Evolutionary conservation across 2,797 vertebrate genomes (phyloP), one percentile per base, ranked within the genome.

Genomic region (Borostomias antarcticus): DNA sequence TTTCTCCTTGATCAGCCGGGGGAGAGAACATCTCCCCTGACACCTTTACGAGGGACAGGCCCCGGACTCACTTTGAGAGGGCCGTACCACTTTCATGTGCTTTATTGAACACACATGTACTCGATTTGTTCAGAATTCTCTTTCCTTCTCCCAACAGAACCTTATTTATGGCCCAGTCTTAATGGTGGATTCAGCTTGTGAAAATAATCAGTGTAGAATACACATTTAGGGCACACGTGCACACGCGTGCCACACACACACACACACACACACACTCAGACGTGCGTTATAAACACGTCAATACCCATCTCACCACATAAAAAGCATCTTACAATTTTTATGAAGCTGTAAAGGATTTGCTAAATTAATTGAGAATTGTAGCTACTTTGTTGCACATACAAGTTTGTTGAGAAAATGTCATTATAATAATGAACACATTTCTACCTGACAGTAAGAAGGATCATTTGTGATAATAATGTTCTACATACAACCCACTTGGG

Each of bases 31-130:
- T 87, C 85, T 88, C 84, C 86, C 78, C 86, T 91, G 93, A 92
- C 93, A 94, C 92, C 86, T 94, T 92, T 94, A 93, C 73, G 90
- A 88, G 91, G 86, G 86, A 91, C 88, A 87, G 88, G 89, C 86
- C 90, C 78, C 60, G 32, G 78, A 74, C 88, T 83, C 79, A 62
- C 86, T 87, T 86, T 74, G 69, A 85, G 89, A 89, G 73, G 69
- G 17, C 79, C 74, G 52, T 51, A 82, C 68, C 57, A 57, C 95
- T 95, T 94, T 93, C 92, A 95, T 94, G 91, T 88, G 82, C 78
- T 79, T 93, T 93, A 93, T 94, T 86, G 89, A 92, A 92, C 82
- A 90, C 93, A 95, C 89, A 90, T 93, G 93, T 56, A 73, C 79
- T 86, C 84, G 89, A 89, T 93, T 94, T 94, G 91, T 91, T 89